phyloP scores from a whole-genome alignment of 2,797 vertebrate genomes.

The Clarias pachynema region DNA sequence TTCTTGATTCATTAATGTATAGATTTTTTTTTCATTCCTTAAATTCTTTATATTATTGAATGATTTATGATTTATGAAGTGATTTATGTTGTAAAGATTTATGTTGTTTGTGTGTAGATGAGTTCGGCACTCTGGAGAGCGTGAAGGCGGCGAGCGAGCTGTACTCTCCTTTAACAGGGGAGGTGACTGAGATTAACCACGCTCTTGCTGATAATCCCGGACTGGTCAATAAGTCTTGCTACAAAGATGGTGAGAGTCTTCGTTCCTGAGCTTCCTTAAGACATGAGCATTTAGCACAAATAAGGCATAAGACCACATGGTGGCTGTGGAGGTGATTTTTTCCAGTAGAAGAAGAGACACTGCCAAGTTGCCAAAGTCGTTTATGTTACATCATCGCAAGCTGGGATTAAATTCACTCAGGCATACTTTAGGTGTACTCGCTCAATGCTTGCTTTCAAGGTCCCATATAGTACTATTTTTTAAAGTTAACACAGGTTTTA shows the following conservation, averaged over 20 bases:
- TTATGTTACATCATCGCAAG: not conserved
- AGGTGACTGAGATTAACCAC: conserved; percentile 88
- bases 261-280: not conserved
- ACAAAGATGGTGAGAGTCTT: conserved; percentile 86
- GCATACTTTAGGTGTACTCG: too few species aligned
- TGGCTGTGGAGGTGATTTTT: not conserved
- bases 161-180: conserved; percentile 91
- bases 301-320: not conserved
- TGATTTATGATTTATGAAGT: too few species aligned
- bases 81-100: not conserved
- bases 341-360: not conserved
- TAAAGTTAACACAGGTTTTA: too few species aligned
- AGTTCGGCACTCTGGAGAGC: conserved; percentile 96
- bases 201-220: conserved; percentile 89
- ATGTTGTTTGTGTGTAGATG: conserved; percentile 79
- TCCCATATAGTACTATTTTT: too few species aligned
- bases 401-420: too few species aligned
- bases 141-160: conserved; percentile 98
- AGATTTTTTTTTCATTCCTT: too few species aligned
- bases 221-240: conserved; percentile 96
- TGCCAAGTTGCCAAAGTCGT: not conserved
- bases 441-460: too few species aligned
- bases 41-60: not conserved
- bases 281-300: not conserved
- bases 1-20: not conserved